Base-by-base conservation (phyloP, 2,113 vertebrate species). In the Brienomyrus longianalis region DNA sequence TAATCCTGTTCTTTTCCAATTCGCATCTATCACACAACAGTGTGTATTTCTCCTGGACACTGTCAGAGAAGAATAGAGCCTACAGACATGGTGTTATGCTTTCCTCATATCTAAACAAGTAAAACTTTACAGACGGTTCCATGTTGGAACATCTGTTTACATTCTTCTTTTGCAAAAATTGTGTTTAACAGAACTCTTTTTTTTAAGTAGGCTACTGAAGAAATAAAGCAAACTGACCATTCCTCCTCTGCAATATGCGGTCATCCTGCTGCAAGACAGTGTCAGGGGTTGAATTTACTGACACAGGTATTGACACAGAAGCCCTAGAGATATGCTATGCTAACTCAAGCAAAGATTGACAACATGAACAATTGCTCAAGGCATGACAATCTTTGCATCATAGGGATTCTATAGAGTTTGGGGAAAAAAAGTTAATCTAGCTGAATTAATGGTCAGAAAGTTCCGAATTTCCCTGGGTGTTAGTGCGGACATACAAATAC, bases 331-430 rank as follows among this genome's bases (percentile, higher is more conserved):
- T 80, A 80, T 80, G 35, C 74, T 80, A 39, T 80, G 74, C 74
- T 80, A 80, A 80, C 74, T 43, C 35, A 80, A 80, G 74, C 74
- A 80, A 80, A 80, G 74, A 80, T 39, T 80, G 74, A 80, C 74
- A 80, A 80, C 74, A 80, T 80, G 74, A 43, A 80, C 13, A 80
- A 80, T 80, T 80, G 74, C 74, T 80, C 74, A 80, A 80, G 74
- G 74, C 74, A 35, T 43, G 74, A 80, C 74, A 80, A 80, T 80
- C 74, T 80, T 80, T 80, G 74, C 74, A 80, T 80, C 74, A 80
- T 43, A 39, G 74, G 74, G 74, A 80, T 39, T 7, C 31, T 35
- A 43, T 39, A 80, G 31, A 43, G 74, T 80, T 80, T 80, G 74
- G 74, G 17, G 35, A 80, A 80, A 80, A 80, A 80, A 80, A 80